Evolutionary conservation across 1,140 invertebrate species (phyloP), one percentile per base, ranked within the genome.

Genomic region (Triops longicaudatus): DNA sequence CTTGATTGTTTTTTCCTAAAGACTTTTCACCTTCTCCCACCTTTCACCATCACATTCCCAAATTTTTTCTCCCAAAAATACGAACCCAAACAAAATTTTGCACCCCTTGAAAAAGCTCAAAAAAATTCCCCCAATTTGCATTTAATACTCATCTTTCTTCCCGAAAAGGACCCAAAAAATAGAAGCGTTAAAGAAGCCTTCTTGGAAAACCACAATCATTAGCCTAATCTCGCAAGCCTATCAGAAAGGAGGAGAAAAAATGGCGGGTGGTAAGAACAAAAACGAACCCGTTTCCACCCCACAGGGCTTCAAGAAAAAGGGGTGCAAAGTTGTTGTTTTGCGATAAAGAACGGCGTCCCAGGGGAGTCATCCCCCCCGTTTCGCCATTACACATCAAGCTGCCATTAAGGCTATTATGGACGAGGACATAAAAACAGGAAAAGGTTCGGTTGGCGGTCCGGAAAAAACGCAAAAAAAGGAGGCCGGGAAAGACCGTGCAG

Each of bases 251-350:
- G 50, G 22, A 63, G 1, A 63, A 63, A 63, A 63, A 63, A 63
- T 63, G 50, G 50, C 50, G 14, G 50, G 50, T 63, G 22, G 22
- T n/a, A 17, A 22, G 50, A n/a, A 63, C 10, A 14, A 22, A 63
- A 63, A 63, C 22, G 6, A 17, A 63, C 14, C 14, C 14, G 10
- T 14, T 0, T 63, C 50, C 9, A 2, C 50, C 50, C 50, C 4
- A 63, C 14, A 22, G 31, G 2, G 31, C 31, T 63, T 22, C 5
- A 63, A 5, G 14, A 63, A 22, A 63, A 63, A 63, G 22, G 50
- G 50, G 50, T 63, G 50, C 50, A 63, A 63, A 63, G 50, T 63
- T 63, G 50, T 63, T 63, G 50, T 63, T 63, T 63, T 63, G 50
- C 50, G 50, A 63, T 63, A 63, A 63, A 63, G 50, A 63, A 63